Evolutionary conservation across 2,888 invertebrate genomes (phyloP), one percentile per base, ranked within the genome.

Genomic region (Eulithis prunata): DNA sequence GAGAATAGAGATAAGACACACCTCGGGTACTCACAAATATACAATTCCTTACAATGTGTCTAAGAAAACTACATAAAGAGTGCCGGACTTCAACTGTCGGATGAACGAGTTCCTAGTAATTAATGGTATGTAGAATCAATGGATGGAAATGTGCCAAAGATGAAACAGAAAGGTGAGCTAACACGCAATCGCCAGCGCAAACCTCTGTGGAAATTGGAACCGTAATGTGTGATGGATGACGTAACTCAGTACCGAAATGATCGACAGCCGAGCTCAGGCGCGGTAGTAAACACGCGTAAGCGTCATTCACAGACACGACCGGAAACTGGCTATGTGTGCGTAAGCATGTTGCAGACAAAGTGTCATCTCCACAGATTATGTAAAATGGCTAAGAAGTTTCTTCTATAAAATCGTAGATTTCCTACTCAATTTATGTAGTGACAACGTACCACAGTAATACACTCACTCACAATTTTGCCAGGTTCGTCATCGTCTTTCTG

Each of bases 271-370:
- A 71, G 78, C 78, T 71, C 73, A 71, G 70, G 75, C 75, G 73
- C 80, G 78, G 86, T 89, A 90, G 90, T 90, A 91, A 89, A 89
- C 89, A 88, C 83, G 86, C 86, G 90, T 89, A 88, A 84, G 82
- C 87, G 89, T 89, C 91, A 88, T 88, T 90, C 89, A 87, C 84
- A 81, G 84, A 84, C 81, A 77, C 79, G 84, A 80, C 86, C 89
- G 88, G 89, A 88, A 85, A 77, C 80, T 71, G 72, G 46, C 68
- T 60, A 45, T 73, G 85, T 84, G 84, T 83, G 84, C 61, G 81
- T 79, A 73, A 56, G 66, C 70, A 62, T 52, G 59, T 52, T 45
- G 32, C 59, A 51, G 59, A 13, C 52, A 14, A 59, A 52, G 45
- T 45, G 6, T 51, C 45, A 52, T 45, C 43, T 45, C 32, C 43